Percentiles rank a stretch among this genome's conserved stretches.
phyloP scores from a whole-genome alignment of 2,797 vertebrate species.

The Lithobates pipiens region DNA sequence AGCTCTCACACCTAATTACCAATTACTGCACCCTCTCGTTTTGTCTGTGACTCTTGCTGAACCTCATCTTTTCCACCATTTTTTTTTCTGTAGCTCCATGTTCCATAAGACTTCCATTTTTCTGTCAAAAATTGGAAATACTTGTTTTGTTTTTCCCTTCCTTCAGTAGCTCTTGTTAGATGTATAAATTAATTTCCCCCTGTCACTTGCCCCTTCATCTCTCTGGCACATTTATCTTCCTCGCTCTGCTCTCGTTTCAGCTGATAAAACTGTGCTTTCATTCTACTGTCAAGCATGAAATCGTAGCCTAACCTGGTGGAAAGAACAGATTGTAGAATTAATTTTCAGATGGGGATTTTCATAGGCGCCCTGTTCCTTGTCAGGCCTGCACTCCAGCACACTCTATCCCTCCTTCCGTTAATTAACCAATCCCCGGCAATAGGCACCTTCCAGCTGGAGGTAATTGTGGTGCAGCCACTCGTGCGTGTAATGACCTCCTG shows the following conservation, averaged over 20 bases:
- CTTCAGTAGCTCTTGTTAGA: neutral
- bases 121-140: neutral
- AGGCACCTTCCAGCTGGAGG: neutral
- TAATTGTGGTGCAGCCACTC: neutral
- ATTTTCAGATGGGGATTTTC: conserved; percentile 23
- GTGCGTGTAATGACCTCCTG: conserved; percentile 1
- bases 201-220: neutral
- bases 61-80: neutral
- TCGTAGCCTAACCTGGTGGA: conserved; percentile 48
- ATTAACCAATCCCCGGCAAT: conserved; percentile 6
- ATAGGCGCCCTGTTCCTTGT: neutral
- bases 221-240: neutral
- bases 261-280: conserved; percentile 34
- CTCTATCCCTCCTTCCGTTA: neutral
- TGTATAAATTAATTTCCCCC: conserved; percentile 14
- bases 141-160: neutral
- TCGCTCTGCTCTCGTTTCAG: neutral
- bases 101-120: conserved; percentile 9
- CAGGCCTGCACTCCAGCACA: neutral
- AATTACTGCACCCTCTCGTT: no score
- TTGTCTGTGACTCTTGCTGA: neutral
- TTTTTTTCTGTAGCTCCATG: neutral
- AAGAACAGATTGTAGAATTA: conserved; percentile 51
- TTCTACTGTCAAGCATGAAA: conserved; percentile 54
- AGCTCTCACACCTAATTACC: no score